These are phyloP conservation scores for Drosophila melanica DNA, from an alignment of 1,140 invertebrate genomes.

Conservation along the genomic window DNA sequence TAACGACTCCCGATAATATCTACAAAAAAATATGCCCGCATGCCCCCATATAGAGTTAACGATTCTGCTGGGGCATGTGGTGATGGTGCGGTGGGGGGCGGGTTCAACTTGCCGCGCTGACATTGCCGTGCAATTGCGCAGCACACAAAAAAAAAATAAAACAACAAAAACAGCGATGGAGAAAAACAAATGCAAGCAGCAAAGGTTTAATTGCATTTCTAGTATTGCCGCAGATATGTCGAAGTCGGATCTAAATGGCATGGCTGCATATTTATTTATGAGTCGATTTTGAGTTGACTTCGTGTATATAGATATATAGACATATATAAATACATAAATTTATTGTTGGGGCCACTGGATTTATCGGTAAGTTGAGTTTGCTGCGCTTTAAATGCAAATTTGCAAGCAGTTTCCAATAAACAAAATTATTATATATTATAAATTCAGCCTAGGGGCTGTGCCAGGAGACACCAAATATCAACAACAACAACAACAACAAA, in stretches of 20 bases:
- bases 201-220: conserved; percentile 66
- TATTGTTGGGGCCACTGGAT: conserved; percentile 27
- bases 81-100: not conserved
- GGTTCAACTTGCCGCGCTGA: conserved; percentile 21
- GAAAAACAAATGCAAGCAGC: conserved; percentile 32
- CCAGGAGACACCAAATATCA: conserved; percentile 32
- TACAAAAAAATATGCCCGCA: conserved; percentile 46
- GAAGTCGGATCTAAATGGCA: conserved; percentile 30
- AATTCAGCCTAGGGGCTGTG: conserved; percentile 27
- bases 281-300: conserved; percentile 51
- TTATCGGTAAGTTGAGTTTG: conserved; percentile 11
- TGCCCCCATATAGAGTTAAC: conserved; percentile 49
- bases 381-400: conserved; percentile 41
- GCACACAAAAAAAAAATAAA: conserved; percentile 19
- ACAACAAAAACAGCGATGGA: conserved; percentile 21
- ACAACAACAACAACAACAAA: conserved; percentile 34
- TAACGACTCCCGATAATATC: conserved; percentile 50
- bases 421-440: conserved; percentile 14
- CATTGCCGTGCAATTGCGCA: conserved; percentile 62
- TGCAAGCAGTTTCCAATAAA: conserved; percentile 33
- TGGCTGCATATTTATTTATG: conserved; percentile 74
- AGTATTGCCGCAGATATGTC: conserved; percentile 67
- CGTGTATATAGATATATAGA: not conserved
- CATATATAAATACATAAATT: not conserved
- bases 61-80: not conserved